Conservation (phyloP, 2,888 invertebrate genomes). For the Antheraea assamensis region DNA sequence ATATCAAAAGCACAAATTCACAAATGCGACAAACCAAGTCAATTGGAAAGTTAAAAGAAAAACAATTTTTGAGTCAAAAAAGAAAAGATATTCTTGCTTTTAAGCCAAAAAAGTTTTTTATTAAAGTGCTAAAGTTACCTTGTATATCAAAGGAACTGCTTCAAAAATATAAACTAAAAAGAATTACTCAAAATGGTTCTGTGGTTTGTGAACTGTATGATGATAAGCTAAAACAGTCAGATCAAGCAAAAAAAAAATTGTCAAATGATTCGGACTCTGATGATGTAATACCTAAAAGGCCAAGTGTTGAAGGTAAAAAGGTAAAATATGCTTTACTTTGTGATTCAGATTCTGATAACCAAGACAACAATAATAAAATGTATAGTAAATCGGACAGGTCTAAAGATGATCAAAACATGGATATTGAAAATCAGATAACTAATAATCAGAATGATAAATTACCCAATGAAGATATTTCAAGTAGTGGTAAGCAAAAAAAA, state of each 20-base stretch:
- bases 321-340: constrained; percentile 29
- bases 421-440: not conserved
- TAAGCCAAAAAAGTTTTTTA: constrained; percentile 54
- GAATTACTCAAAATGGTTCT: constrained; percentile 46
- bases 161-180: constrained; percentile 47
- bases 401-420: not conserved
- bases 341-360: constrained; percentile 44
- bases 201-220: constrained; percentile 45
- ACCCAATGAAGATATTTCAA: constrained; percentile 4
- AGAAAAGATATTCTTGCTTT: constrained; percentile 58
- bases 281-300: constrained; percentile 23
- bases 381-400: not conserved
- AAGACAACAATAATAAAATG: constrained; percentile 25
- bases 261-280: constrained; percentile 47
- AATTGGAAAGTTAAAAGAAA: constrained; percentile 25
- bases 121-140: constrained; percentile 55
- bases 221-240: constrained; percentile 25
- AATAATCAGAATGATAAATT: not conserved
- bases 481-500: not conserved
- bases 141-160: constrained; percentile 50
- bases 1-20: constrained; percentile 20
- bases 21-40: constrained; percentile 16
- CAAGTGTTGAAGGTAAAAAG: constrained; percentile 18
- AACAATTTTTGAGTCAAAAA: constrained; percentile 45
- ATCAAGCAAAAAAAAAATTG: constrained; percentile 42